Conservation (phyloP, 2,888 invertebrate species). For the Noctuana brunneofusca region DNA sequence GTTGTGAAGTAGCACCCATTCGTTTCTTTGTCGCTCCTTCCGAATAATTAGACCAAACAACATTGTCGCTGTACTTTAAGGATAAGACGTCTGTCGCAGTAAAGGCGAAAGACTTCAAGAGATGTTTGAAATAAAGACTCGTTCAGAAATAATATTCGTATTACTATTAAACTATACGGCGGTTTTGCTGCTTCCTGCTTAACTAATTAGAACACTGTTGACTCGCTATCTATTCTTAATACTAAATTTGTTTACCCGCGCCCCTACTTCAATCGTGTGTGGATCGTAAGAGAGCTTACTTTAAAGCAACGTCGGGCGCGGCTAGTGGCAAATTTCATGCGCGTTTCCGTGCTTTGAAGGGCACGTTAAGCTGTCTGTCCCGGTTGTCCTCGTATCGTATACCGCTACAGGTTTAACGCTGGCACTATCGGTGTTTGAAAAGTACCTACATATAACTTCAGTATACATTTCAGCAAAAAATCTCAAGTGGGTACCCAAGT, state of each 20-base stretch:
- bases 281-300: no score
- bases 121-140: neutral
- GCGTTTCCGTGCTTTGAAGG: no score
- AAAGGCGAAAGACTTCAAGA: neutral
- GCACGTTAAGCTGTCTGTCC: no score
- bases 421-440: neutral
- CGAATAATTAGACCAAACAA: slow-evolving; percentile 77
- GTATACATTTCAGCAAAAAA: slow-evolving; percentile 77
- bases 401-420: neutral
- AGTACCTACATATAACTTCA: neutral
- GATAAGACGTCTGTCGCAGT: slow-evolving; percentile 41
- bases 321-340: no score
- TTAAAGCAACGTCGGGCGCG: no score
- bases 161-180: no score
- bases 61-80: slow-evolving; percentile 58
- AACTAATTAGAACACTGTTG: no score
- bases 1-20: slow-evolving; percentile 70
- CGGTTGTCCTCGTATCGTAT: no score
- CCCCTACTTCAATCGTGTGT: no score
- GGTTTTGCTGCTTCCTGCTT: no score
- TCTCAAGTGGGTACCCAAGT: slow-evolving; percentile 50
- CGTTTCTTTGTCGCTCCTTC: slow-evolving; percentile 74
- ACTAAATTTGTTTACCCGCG: no score
- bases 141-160: neutral
- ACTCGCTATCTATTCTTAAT: no score